These are phyloP conservation scores for Mycetomoellerius zeteki DNA, from an alignment of 1,140 invertebrate species.

Conservation along the genomic window DNA sequence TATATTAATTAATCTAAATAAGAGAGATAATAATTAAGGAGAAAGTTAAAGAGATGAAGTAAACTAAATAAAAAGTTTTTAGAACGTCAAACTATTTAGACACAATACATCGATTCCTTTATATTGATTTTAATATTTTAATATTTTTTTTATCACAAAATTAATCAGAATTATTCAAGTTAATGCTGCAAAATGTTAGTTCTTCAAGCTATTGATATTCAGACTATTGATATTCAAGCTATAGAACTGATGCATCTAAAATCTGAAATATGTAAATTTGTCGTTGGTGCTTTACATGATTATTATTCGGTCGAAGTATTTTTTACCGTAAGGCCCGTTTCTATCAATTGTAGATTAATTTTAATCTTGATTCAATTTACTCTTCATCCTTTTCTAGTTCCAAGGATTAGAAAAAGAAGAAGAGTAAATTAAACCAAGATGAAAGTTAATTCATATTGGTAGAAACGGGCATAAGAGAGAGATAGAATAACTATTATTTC, in stretches of 20 bases:
- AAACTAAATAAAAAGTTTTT: not conserved
- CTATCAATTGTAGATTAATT: no score
- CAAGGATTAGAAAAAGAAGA: no score
- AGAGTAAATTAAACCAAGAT: no score
- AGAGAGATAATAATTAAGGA: not conserved
- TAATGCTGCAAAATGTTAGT: not conserved
- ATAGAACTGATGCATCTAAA: not conserved
- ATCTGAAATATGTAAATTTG: not conserved
- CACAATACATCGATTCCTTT: not conserved
- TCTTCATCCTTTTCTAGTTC: no score
- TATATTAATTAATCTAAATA: not conserved
- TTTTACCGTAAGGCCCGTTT: not conserved
- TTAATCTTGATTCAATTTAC: no score
- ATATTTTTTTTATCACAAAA: not conserved
- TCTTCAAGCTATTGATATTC: not conserved
- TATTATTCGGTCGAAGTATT: conserved; percentile 1
- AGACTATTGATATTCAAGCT: not conserved
- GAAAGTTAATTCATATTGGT: no score
- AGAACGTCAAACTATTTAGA: not conserved
- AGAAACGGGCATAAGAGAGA: not conserved
- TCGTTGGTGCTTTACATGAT: not conserved
- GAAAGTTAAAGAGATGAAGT: not conserved
- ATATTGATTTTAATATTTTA: not conserved
- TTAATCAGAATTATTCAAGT: conserved; percentile 1
- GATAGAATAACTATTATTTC: not conserved